Base-by-base conservation (phyloP, 1,140 invertebrate species). In the Metaphire vulgaris region DNA sequence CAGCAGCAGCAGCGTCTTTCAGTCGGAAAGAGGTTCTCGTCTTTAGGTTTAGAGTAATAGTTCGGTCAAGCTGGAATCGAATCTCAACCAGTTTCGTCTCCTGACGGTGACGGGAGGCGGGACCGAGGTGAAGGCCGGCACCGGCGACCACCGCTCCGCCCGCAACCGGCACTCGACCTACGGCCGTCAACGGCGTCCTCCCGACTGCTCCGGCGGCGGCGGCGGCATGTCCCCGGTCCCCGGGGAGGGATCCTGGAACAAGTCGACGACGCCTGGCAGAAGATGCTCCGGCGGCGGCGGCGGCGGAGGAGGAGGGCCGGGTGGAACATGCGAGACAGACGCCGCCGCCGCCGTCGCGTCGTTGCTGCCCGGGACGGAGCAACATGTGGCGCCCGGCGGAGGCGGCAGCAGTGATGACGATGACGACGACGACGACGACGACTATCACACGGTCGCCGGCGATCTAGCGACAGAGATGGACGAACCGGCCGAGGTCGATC, bases 31-130 rank as follows among this genome's bases (percentile, higher is more conserved):
- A 56, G 6, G 41, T 21, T 6, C 6, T 56, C 6, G 6, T 56
- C 21, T 56, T 6, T 12, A 21, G 21, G 41, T 56, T 21, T 21
- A 56, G 41, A 6, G 21, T 12, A 56, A 6, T 21, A 21, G 41
- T 56, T 56, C 41, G 41, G 41, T 21, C 41, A 64, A 73, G 6
- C 32, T 73, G 72, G 72, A 73, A 30, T 31, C 72, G 15, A 73
- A 73, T 30, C 41, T 73, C 32, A 73, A 73, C 33, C 72, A 73
- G 41, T 73, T 73, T 64, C 72, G 72, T 21, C 30, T 73, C n/a
- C 41, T 73, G 1, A 73, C 72, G 29, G 72, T 73, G 33, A 34
- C 32, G 16, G 72, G 72, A 2, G 72, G 34, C 28, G n/a, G n/a
- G n/a, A 21, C 21, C 41, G 41, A 56, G 21, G 6, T 21, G 41